Percentiles rank a stretch among this genome's conserved stretches.
phyloP scores from a whole-genome alignment of 1,140 invertebrate genomes.

The Atopsyche davidsoni region DNA sequence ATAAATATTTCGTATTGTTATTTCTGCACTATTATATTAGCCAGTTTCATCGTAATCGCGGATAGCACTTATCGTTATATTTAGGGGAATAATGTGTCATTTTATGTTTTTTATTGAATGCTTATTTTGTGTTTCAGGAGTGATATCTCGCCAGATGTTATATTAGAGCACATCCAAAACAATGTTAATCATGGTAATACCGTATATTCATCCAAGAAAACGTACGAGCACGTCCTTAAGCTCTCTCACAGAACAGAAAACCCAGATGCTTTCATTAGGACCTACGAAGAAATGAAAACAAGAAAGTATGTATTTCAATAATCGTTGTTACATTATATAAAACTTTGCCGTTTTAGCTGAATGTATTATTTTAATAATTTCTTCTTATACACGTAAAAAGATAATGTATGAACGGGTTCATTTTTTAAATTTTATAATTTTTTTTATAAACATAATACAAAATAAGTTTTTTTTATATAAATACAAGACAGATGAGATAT shows the following conservation, averaged over 20 bases:
- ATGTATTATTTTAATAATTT: too few species aligned
- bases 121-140: slow-evolving; percentile 39
- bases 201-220: slow-evolving; percentile 42
- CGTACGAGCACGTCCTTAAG: slow-evolving; percentile 43
- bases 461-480: too few species aligned
- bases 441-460: too few species aligned
- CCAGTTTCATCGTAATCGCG: slow-evolving; percentile 21
- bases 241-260: slow-evolving; percentile 42
- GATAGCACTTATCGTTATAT: background rate
- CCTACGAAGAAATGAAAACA: slow-evolving; percentile 44
- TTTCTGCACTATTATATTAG: slow-evolving; percentile 22
- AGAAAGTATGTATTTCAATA: slow-evolving; percentile 43
- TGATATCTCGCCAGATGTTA: slow-evolving; percentile 44
- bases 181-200: slow-evolving; percentile 46
- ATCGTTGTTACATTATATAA: too few species aligned
- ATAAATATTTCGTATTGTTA: background rate
- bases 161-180: slow-evolving; percentile 46
- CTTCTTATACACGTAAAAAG: too few species aligned
- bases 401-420: too few species aligned
- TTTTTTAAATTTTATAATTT: too few species aligned
- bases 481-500: too few species aligned
- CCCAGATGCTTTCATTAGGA: slow-evolving; percentile 43
- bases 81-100: slow-evolving; percentile 1
- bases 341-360: too few species aligned
- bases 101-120: slow-evolving; percentile 5